These are phyloP conservation scores for Indri indri DNA, from an alignment of 2,113 vertebrate species.

Conservation along the genomic window DNA sequence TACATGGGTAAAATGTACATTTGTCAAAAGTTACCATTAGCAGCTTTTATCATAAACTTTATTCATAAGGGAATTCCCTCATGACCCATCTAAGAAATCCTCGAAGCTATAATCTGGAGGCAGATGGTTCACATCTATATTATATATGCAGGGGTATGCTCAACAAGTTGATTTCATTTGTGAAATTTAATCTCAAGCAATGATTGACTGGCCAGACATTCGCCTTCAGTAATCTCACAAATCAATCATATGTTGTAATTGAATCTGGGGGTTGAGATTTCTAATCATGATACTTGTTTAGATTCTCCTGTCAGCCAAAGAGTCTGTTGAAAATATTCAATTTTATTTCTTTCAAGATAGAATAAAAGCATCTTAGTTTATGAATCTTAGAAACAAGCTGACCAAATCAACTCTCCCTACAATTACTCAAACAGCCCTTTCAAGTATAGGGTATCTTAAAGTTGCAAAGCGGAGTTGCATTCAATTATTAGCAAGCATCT, in stretches of 20 bases:
- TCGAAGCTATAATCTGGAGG: not conserved
- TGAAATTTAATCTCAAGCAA: constrained; percentile 54
- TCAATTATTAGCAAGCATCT: constrained; percentile 3
- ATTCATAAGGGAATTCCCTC: not conserved
- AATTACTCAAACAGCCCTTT: constrained; percentile 14
- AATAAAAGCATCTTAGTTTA: constrained; percentile 18
- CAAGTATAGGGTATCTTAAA: not conserved
- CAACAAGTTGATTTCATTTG: constrained; percentile 37
- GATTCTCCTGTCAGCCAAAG: constrained; percentile 22
- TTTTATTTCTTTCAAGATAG: constrained; percentile 49
- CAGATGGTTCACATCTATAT: not conserved
- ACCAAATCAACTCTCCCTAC: constrained; percentile 25
- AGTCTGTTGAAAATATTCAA: constrained; percentile 32
- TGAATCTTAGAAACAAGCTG: constrained; percentile 10
- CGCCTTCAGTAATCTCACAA: constrained; percentile 37
- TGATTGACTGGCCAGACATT: not conserved
- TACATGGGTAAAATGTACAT: not conserved
- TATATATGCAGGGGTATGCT: not conserved
- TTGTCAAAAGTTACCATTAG: not conserved
- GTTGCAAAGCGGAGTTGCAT: not conserved
- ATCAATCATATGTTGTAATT: not conserved
- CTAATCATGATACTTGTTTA: constrained; percentile 37
- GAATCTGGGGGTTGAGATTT: constrained; percentile 51
- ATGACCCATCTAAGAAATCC: not conserved
- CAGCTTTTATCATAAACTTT: not conserved